Evolutionary conservation across 2,797 vertebrate species (phyloP).

Genomic region (Pampus argenteus): DNA sequence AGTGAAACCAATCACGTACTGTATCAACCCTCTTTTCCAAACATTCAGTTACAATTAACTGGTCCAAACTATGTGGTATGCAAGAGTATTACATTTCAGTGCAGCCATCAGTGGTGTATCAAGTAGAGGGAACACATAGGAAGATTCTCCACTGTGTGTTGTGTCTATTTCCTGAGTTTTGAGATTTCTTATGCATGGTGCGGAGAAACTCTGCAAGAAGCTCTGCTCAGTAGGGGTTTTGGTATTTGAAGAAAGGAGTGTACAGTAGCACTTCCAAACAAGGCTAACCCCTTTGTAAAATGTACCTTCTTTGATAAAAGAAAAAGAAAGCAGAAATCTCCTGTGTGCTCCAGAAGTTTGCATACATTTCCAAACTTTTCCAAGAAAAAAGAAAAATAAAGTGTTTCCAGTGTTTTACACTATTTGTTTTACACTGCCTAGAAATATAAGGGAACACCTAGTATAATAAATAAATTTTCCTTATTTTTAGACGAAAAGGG

Average conservation of each 20-base stretch:
- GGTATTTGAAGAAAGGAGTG: slow-evolving; percentile 21
- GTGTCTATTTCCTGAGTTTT: slow-evolving; percentile 32
- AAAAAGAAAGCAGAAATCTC: not conserved
- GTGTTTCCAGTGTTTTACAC: not conserved
- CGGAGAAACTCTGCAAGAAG: not conserved
- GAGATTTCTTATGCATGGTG: slow-evolving; percentile 21
- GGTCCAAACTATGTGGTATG: not conserved
- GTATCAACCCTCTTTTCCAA: not conserved
- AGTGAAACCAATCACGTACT: not conserved
- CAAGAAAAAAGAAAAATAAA: not conserved
- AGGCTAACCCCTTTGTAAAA: slow-evolving; percentile 11
- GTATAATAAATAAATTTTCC: not conserved
- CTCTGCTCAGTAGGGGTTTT: slow-evolving; percentile 28
- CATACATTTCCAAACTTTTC: slow-evolving; percentile 8
- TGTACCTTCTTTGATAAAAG: not conserved
- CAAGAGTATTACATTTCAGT: not conserved
- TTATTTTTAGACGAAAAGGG: not conserved
- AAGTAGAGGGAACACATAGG: not conserved
- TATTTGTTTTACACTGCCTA: not conserved
- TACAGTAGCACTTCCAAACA: slow-evolving; percentile 20
- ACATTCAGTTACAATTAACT: not conserved
- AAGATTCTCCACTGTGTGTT: not conserved
- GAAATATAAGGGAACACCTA: not conserved
- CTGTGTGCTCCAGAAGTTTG: not conserved
- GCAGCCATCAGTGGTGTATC: not conserved